Evolutionary conservation across 2,888 invertebrate genomes (phyloP), one percentile per base, ranked within the genome.

Genomic region (Chrysolina haemoptera): DNA sequence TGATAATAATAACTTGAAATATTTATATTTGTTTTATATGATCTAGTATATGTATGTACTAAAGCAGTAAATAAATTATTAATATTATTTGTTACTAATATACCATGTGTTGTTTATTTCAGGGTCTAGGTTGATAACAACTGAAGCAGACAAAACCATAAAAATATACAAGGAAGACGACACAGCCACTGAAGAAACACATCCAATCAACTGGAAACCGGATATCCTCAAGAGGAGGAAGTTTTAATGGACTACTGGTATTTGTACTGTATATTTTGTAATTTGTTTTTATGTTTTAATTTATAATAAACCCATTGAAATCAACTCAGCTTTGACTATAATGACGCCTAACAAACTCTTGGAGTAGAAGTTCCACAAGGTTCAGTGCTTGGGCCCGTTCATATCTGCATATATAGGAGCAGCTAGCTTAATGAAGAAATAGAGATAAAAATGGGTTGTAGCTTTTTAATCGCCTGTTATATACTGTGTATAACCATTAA

Each of bases 101-200:
- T n/a, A n/a, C 27, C 5, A 3, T 27, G 27, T 27, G 27, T 27
- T 27, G 27, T 27, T 27, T 27, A 27, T 27, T 27, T 20, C 35
- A 59, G 98, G 98, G 27, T 94, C 95, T 0, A 92, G 99, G 20
- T 92, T 99, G 76, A 95, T 99, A 80, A 98, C 99, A 0, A 96
- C 97, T 0, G 99, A 99, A 88, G 98, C 99, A 0, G 99, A 99
- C 88, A 99, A 99, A 89, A 99, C 99, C 0, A 97, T 99, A 82
- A 99, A 99, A 90, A 95, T 99, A 78, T 99, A 99, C 89, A 96
- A 95, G 86, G 98, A 98, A 88, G 99, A 99, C 87, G 97, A 98
- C 12, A 92, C 94, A 22, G 99, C 99, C 0, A 95, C 95, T 0
- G 99, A 99, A 89, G 98, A 99, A 84, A 92, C 94, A 0, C 98